A percentile compares a stretch with the other conserved stretches of the same genome.
These are phyloP conservation scores for Amphilophus citrinellus DNA, from an alignment of 2,113 vertebrate genomes.

Conservation along the genomic window DNA sequence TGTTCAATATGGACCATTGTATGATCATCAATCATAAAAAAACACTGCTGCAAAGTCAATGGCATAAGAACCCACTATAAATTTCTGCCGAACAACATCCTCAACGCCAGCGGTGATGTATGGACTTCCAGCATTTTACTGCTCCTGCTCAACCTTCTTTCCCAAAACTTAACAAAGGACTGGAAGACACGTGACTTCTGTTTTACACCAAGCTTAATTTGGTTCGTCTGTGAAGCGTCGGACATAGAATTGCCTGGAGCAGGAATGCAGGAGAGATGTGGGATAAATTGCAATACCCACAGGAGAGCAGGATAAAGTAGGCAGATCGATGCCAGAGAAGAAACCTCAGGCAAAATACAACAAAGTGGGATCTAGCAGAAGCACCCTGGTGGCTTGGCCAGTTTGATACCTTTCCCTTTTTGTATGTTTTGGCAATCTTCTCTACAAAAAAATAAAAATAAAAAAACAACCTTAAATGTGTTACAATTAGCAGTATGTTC, in stretches of 20 bases:
- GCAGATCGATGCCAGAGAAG: slow-evolving; percentile 55
- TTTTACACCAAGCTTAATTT: slow-evolving; percentile 31
- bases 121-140: neutral
- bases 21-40: slow-evolving; percentile 62
- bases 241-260: slow-evolving; percentile 23
- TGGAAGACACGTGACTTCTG: neutral
- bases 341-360: slow-evolving; percentile 54
- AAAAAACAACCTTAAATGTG: neutral
- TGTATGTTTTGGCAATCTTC: slow-evolving; percentile 1
- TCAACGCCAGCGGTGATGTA: neutral
- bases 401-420: slow-evolving; percentile 12
- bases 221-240: slow-evolving; percentile 19
- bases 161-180: neutral
- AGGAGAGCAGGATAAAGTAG: slow-evolving; percentile 45
- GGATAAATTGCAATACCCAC: slow-evolving; percentile 39
- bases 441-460: neutral
- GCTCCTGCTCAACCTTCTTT: neutral
- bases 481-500: neutral
- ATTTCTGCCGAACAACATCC: slow-evolving; percentile 32
- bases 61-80: slow-evolving; percentile 26
- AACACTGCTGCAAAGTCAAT: slow-evolving; percentile 43
- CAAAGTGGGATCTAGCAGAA: slow-evolving; percentile 28
- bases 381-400: slow-evolving; percentile 27
- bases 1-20: slow-evolving; percentile 59
- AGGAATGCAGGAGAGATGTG: slow-evolving; percentile 12